Conservation (phyloP, 2,113 vertebrate genomes). For the Microtus montanus region DNA sequence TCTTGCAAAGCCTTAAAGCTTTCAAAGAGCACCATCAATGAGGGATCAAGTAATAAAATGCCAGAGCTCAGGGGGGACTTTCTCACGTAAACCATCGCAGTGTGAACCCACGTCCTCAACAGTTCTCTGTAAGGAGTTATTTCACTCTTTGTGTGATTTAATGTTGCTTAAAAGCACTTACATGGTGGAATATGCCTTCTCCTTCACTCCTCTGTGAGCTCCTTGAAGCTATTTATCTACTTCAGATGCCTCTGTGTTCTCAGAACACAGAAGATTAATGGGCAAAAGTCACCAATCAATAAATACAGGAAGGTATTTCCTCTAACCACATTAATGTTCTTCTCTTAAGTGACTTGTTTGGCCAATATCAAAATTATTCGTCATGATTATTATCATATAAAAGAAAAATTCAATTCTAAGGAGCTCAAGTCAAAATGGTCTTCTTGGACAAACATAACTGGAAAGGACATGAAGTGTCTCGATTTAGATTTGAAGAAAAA, state of each 20-base stretch:
- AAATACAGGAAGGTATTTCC: conserved; percentile 8
- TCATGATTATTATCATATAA: neutral
- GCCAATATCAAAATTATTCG: neutral
- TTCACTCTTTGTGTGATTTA: neutral
- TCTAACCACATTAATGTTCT: neutral
- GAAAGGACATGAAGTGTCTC: neutral
- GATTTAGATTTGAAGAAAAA: neutral
- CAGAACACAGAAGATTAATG: neutral
- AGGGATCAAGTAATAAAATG: neutral
- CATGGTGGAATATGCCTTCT: neutral
- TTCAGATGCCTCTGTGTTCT: neutral
- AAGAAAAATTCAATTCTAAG: neutral
- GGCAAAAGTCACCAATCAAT: neutral
- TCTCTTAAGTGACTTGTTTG: neutral
- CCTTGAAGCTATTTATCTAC: neutral
- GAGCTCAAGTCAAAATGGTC: neutral
- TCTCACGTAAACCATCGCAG: neutral
- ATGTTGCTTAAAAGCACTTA: neutral
- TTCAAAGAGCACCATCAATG: neutral
- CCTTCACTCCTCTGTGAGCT: neutral
- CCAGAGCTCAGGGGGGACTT: neutral
- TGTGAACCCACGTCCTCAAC: neutral
- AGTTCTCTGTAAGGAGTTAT: neutral
- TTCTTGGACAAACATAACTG: neutral
- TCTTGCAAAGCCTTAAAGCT: neutral